phyloP scores from a whole-genome alignment of 2,888 invertebrate species.

The Andrena chrysosceles region DNA sequence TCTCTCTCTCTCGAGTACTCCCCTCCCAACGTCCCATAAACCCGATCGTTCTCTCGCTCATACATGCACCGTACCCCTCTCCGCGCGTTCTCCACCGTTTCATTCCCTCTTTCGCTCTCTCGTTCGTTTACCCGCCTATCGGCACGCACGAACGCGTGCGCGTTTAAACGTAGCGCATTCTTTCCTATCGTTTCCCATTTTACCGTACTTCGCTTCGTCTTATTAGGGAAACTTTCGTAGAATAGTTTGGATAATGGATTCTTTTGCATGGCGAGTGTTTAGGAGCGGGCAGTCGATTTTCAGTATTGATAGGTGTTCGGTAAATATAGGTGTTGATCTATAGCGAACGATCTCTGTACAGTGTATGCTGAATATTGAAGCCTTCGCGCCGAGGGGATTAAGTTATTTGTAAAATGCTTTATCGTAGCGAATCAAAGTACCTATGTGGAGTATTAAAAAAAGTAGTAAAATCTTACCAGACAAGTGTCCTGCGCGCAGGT shows the following conservation, averaged over 20 bases:
- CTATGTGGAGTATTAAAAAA: background rate
- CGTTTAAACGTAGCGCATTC: background rate
- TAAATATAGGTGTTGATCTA: too few relatives aligned
- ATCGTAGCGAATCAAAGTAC: too few relatives aligned
- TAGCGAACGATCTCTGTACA: too few relatives aligned
- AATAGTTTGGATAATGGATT: too few relatives aligned
- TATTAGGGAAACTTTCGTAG: too few relatives aligned
- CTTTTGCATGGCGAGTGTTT: too few relatives aligned
- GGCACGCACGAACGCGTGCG: background rate
- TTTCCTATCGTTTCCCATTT: background rate
- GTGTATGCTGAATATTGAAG: too few relatives aligned
- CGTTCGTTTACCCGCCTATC: constrained; percentile 1
- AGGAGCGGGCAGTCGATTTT: too few relatives aligned
- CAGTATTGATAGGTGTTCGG: too few relatives aligned
- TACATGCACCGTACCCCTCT: too few relatives aligned
- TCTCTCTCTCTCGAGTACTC: background rate
- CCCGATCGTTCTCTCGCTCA: background rate
- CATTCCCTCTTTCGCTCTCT: background rate
- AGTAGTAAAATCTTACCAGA: constrained; percentile 74
- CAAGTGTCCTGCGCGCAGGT: constrained; percentile 74
- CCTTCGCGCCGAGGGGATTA: too few relatives aligned
- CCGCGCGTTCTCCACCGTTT: background rate
- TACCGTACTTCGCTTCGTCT: background rate
- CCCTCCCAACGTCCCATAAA: background rate
- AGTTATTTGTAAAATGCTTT: too few relatives aligned